Base-by-base conservation (phyloP, 2,888 invertebrate species). In the Balanococcus diminutus region DNA sequence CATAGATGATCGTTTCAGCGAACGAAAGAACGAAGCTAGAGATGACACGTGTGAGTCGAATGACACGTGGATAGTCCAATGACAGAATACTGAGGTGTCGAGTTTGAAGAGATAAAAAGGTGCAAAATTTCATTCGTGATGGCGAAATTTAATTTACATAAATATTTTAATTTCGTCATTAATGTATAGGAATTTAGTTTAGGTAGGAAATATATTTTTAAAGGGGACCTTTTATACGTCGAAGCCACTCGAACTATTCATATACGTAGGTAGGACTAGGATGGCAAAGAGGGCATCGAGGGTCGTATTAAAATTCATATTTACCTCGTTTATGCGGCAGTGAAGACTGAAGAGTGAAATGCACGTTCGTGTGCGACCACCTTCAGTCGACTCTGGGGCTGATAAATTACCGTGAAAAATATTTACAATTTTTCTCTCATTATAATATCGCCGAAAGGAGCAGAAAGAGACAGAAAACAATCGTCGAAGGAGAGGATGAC, bases 391-490 rank as follows among this genome's bases (percentile, higher is more conserved):
- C 32, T 3, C 36, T 36, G 36, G n/a, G 2, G 51, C 19, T 32
- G 32, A 75, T 75, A 32, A 75, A 75, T 75, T 75, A 75, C 32
- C 32, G 32, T 19, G 75, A 32, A 75, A 75, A 75, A 75, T 75
- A 75, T 75, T 75, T 75, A 75, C 75, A 32, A 75, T 75, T 75
- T 75, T 75, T 75, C 75, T 75, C 75, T 32, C 75, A 75, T 75
- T 32, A 32, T 75, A 32, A 32, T 75, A n/a, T 75, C 6, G 32
- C 25, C 75, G 36, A 28, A 28, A 75, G 36, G 61, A 11, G 3
- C 2, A 11, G 19, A 51, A 42, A 42, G 14, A n/a, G 19, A 5
- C 3, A n/a, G n/a, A 61, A 61, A 61, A 25, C 4, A 36, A 36
- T 36, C 36, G 8, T 36, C 36, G 46, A 16, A 3, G 14, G 46